Evolutionary conservation across 2,888 invertebrate species (phyloP).

Genomic region (Lapara coniferarum): DNA sequence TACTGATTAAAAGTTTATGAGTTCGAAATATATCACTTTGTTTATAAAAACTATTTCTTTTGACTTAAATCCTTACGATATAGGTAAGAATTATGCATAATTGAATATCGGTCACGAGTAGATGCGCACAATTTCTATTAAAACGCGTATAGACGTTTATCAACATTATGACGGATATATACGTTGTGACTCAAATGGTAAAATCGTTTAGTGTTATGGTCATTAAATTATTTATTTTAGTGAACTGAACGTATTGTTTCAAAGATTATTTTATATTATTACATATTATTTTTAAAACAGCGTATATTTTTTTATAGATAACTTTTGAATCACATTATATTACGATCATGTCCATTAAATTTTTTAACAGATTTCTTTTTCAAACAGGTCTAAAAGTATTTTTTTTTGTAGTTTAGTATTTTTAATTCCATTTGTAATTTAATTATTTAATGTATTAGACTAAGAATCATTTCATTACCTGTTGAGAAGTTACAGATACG

Average conservation of each 20-base stretch:
- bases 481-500: background rate
- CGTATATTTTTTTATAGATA: too few relatives aligned
- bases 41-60: background rate
- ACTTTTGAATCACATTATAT: background rate
- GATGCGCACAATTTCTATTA: slow-evolving; percentile 16
- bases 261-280: background rate
- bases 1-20: too few relatives aligned
- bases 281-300: too few relatives aligned
- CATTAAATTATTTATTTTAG: background rate
- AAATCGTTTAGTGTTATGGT: background rate
- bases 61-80: background rate
- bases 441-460: background rate
- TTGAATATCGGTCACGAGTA: background rate
- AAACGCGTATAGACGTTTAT: background rate
- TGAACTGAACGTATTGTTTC: background rate
- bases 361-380: too few relatives aligned
- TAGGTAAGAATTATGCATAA: background rate
- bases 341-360: too few relatives aligned
- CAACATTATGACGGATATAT: background rate
- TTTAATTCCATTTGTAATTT: background rate
- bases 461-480: background rate
- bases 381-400: too few relatives aligned
- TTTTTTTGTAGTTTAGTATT: too few relatives aligned
- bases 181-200: background rate
- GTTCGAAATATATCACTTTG: background rate